Percentiles rank a stretch among this genome's conserved stretches.
phyloP scores from a whole-genome alignment of 2,113 vertebrate genomes.

The Ictidomys tridecemlineatus region DNA sequence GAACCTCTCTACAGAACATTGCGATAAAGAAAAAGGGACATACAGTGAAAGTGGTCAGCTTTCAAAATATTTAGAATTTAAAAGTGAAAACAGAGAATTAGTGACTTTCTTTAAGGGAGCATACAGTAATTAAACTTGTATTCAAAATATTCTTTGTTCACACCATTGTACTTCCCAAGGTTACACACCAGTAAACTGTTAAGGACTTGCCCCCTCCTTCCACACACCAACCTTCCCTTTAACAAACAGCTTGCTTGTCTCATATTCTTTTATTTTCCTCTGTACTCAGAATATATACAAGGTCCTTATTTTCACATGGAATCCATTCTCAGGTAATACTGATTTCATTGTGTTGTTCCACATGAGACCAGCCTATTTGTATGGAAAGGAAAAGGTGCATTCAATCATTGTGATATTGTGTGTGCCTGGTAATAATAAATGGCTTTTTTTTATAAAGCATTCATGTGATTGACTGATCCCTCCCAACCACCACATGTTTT shows the following conservation, averaged over 20 bases:
- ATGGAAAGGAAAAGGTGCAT: slow-evolving; percentile 25
- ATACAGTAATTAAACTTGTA: not conserved
- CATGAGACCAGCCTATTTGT: not conserved
- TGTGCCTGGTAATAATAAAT: slow-evolving; percentile 55
- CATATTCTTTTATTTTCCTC: not conserved
- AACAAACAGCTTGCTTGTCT: not conserved
- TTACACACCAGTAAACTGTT: not conserved
- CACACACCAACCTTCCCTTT: not conserved
- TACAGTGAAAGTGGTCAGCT: not conserved
- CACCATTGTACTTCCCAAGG: not conserved
- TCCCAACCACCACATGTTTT: slow-evolving; percentile 44
- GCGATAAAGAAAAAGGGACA: slow-evolving; percentile 1
- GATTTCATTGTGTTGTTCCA: slow-evolving; percentile 49
- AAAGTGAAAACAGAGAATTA: not conserved
- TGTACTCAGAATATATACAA: not conserved
- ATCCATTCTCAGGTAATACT: slow-evolving; percentile 23
- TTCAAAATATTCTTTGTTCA: not conserved
- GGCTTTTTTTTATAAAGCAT: slow-evolving; percentile 52
- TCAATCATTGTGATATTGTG: slow-evolving; percentile 61
- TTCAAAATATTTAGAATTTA: slow-evolving; percentile 23
- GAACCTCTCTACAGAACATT: not conserved
- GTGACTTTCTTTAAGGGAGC: not conserved
- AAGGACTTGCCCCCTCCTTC: not conserved
- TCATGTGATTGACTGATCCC: slow-evolving; percentile 63
- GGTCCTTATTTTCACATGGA: slow-evolving; percentile 27